Evolutionary conservation across 2,113 vertebrate genomes (phyloP).

Genomic region (Ovibos moschatus): DNA sequence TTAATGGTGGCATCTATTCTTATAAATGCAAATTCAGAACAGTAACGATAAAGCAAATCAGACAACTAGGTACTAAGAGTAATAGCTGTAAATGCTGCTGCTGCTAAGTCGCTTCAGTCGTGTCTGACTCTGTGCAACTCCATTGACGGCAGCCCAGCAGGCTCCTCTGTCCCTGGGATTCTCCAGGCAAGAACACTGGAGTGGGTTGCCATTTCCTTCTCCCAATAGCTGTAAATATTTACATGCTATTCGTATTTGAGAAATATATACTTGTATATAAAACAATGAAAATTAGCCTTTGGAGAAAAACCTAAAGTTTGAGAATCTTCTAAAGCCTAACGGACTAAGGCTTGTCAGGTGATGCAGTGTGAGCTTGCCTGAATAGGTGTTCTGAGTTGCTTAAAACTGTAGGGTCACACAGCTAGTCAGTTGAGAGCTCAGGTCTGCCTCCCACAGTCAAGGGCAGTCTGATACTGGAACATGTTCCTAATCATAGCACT

Average conservation of each 20-base stretch:
- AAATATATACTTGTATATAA: background rate
- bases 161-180: background rate
- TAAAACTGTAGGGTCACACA: background rate
- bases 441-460: background rate
- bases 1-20: background rate
- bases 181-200: background rate
- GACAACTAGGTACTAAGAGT: background rate
- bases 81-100: background rate
- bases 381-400: background rate
- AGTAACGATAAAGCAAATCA: background rate
- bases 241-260: background rate
- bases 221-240: background rate
- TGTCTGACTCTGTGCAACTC: background rate
- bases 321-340: background rate
- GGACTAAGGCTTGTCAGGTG: background rate
- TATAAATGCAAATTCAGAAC: background rate
- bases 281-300: background rate
- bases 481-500: background rate
- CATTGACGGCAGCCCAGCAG: background rate
- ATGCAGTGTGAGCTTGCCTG: background rate
- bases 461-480: background rate
- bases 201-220: background rate
- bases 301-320: conserved; percentile 20
- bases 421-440: background rate
- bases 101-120: background rate